Conservation (phyloP, 2,888 invertebrate genomes). For the Brachypterus glaber region DNA sequence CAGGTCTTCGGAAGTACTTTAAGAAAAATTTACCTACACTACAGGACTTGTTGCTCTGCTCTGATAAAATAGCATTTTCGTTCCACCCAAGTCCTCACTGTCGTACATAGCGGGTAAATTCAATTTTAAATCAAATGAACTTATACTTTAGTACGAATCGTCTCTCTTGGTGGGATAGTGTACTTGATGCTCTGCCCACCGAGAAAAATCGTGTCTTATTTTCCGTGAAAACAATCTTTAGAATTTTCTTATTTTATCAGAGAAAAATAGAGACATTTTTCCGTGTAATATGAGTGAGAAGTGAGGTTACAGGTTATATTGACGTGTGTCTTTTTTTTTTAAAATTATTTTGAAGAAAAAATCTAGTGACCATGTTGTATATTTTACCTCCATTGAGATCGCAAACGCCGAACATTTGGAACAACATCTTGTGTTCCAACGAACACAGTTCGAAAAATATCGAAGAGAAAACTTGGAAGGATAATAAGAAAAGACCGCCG, state of each 20-base stretch:
- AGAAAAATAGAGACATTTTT: too few species aligned
- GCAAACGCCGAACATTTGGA: constrained; percentile 43
- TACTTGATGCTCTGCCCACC: not conserved
- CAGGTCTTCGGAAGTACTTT: too few species aligned
- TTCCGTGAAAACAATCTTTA: too few species aligned
- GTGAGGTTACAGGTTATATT: too few species aligned
- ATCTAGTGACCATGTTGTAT: constrained; percentile 38
- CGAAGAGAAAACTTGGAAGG: constrained; percentile 15
- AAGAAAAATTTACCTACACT: too few species aligned
- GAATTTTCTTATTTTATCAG: too few species aligned
- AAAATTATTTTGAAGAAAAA: not conserved
- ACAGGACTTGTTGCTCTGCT: too few species aligned
- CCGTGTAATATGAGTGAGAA: too few species aligned
- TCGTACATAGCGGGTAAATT: too few species aligned
- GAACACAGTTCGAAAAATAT: constrained; percentile 19
- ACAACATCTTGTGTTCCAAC: constrained; percentile 39
- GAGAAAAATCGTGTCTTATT: not conserved
- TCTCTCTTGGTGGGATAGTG: constrained; percentile 10
- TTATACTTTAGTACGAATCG: constrained; percentile 13
- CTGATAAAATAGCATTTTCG: not conserved
- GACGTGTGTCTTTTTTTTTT: too few species aligned
- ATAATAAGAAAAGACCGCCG: constrained; percentile 21
- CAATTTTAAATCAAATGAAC: too few species aligned
- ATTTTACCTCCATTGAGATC: constrained; percentile 44
- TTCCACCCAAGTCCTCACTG: too few species aligned